Base-by-base conservation (phyloP, 2,888 invertebrate genomes). In the Mythimna lalbum region DNA sequence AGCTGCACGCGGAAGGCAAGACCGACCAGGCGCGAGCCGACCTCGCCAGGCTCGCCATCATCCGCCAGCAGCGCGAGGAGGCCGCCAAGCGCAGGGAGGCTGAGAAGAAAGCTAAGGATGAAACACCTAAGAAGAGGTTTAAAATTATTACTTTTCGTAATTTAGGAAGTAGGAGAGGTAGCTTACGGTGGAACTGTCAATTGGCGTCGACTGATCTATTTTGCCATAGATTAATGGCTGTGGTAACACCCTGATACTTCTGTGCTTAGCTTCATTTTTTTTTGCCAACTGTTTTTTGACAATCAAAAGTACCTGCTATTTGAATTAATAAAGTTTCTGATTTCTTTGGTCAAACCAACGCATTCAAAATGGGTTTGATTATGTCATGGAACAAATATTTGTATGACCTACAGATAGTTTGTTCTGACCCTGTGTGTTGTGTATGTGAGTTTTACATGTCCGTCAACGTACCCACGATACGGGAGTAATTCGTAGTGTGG, bases 1-100 rank as follows among this genome's bases (percentile, higher is more conserved):
- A 98, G 90, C 95, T 99, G 56, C 99, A 99, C 88, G 98, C 98
- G 0, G 98, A 98, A 83, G 99, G 99, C 55, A 99, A 99, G 93
- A 99, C 99, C 0, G 99, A 99, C 33, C 99, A 99, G 90, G 99
- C 99, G 0, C 97, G 98, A 66, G 98, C 99, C 0, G 99, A 99
- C 95, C 96, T 99, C 62, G 99, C 99, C 6, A 96, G 99, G 67
- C 96, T 99, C 86, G 99, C 99, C 4, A 98, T 99, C 85, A 98
- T 99, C 85, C 97, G 98, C 75, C 99, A 99, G 91, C 99, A 99
- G 93, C 96, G 99, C 21, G 99, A 99, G 89, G 99, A 99, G 86
- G 99, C 99, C 0, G 98, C 99, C n/a, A 98, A 98, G 86, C 97
- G 98, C 88, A 97, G 99, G 62, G 99, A 99, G 88, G 97, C 97